Conservation (phyloP, 2,113 vertebrate genomes). For the Plecturocebus donacophilus region DNA sequence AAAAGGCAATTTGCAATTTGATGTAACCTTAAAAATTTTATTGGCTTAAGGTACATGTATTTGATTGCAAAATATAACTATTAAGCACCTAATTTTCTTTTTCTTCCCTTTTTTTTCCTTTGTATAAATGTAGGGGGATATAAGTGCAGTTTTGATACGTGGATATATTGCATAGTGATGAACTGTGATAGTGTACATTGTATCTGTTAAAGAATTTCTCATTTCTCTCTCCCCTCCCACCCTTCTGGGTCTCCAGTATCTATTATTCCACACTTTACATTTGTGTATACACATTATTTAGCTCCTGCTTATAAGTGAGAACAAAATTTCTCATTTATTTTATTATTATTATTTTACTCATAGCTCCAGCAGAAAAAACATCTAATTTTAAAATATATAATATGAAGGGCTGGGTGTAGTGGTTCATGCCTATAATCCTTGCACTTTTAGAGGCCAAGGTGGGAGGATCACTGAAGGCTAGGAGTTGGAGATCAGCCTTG, state of each 20-base stretch:
- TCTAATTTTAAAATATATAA: background rate
- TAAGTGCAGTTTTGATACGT: background rate
- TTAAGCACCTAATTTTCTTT: background rate
- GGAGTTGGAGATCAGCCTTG: background rate
- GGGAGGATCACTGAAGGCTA: background rate
- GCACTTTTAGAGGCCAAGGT: background rate
- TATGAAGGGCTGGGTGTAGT: background rate
- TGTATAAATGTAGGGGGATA: too few relatives aligned
- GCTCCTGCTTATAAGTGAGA: background rate
- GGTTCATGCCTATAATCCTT: background rate
- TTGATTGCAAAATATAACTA: slow-evolving; percentile 20
- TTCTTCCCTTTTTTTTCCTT: too few relatives aligned
- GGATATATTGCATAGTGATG: background rate
- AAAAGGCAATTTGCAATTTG: background rate
- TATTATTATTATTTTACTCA: too few relatives aligned
- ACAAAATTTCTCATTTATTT: background rate
- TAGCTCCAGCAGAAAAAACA: background rate
- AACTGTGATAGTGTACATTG: background rate
- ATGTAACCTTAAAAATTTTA: slow-evolving; percentile 4
- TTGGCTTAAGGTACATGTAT: background rate
- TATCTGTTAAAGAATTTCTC: background rate
- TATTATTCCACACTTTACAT: too few relatives aligned
- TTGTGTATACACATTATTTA: background rate
- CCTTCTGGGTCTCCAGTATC: background rate
- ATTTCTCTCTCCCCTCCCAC: background rate